Percentiles rank a stretch among this genome's conserved stretches.
Conservation (phyloP, 2,797 vertebrate genomes). For the Acridotheres tristis region DNA sequence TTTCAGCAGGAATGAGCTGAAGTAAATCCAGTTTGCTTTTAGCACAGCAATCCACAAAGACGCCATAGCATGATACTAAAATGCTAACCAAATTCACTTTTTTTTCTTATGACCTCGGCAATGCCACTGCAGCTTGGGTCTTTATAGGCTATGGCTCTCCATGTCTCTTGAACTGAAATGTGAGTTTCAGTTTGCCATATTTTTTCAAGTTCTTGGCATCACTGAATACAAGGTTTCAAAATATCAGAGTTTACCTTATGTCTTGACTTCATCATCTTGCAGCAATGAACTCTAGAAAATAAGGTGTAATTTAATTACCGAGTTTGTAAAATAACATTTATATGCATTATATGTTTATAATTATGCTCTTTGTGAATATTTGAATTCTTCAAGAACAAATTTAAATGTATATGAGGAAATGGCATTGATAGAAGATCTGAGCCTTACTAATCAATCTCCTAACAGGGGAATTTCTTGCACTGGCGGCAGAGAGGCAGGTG, state of each 20-base stretch:
- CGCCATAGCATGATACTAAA: background rate
- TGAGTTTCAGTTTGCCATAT: background rate
- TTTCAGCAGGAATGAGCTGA: background rate
- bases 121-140: background rate
- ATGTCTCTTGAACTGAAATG: background rate
- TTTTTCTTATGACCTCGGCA: background rate
- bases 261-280: background rate
- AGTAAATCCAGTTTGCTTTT: background rate
- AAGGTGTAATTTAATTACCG: background rate
- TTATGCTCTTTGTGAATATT: background rate
- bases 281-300: background rate
- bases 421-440: background rate
- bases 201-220: background rate
- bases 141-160: background rate
- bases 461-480: accelerated
- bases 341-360: background rate
- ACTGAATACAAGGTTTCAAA: background rate
- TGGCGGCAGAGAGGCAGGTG: background rate
- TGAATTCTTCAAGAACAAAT: background rate
- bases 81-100: background rate
- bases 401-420: background rate
- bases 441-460: background rate
- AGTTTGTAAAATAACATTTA: background rate
- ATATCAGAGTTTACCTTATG: background rate
- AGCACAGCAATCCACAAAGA: background rate